Evolutionary conservation across 64 coral and sea anemone genomes (phyloP), one percentile per base, ranked within the genome.

Genomic region (Orbicella faveolata): DNA sequence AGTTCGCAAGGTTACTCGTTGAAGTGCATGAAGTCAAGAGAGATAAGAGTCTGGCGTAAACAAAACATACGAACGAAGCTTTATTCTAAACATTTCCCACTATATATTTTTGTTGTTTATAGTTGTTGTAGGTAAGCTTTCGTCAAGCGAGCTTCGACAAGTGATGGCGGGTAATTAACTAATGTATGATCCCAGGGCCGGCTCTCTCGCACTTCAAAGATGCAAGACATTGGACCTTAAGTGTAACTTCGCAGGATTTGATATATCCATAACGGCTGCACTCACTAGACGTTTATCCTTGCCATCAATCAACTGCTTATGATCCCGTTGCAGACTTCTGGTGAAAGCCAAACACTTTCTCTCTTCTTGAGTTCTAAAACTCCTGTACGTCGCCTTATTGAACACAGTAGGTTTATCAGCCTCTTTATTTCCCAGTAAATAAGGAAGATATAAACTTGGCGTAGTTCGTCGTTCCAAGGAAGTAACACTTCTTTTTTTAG

Each of bases 351-450:
- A 70, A 13, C 51, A 36, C 30, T 87, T 94, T 69, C 88, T 52
- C 74, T 94, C 88, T 51, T 88, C 68, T 62, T 88, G 87, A 65
- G 87, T 88, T 61, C 73, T 57, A 77, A 88, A 88, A 55, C 87
- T 70, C 3, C n/a, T 39, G 25, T 73, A 72, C 5, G 82, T 85
- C 63, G 82, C 39, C 37, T 16, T 63, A 62, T 66, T 88, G 20
- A 88, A 88, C 18, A 61, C 53, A 20, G 51, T n/a, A 9, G 87
- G 61, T 4, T 44, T 20, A 73, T 36, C 11, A 9, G 77, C 52
- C 36, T 69, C 39, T 18, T 85, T 85, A 61, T 77, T 36, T 57
- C 36, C 65, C 65, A 85, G 63, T 52, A 73, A 52, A 85, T 30
- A 52, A 72, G 64, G 82, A 25, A 44, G 65, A 30, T 73, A 72